Evolutionary conservation across 2,113 vertebrate species (phyloP).

Genomic region (Catharus fuscescens): DNA sequence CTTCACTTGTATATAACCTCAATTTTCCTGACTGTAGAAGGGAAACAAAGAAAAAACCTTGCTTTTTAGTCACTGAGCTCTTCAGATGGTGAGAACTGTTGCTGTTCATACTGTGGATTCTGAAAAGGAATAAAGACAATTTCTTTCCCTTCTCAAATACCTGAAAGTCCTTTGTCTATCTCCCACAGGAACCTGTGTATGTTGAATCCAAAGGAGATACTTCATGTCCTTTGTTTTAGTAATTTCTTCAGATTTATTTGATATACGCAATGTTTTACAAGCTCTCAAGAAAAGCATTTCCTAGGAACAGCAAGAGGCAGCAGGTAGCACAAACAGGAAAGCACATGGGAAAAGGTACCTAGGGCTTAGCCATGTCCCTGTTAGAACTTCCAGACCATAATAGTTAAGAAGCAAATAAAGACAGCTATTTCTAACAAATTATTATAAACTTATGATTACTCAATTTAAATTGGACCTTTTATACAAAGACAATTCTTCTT

Average conservation of each 20-base stretch:
- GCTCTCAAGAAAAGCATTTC: slow-evolving; percentile 9
- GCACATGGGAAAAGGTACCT: background rate
- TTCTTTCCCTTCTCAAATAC: background rate
- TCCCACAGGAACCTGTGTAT: background rate
- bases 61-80: background rate
- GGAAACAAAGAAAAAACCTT: background rate
- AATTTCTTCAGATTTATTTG: slow-evolving; percentile 33
- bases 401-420: background rate
- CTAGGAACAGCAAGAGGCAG: background rate
- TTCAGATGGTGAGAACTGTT: background rate
- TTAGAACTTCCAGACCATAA: background rate
- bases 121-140: background rate
- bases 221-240: background rate
- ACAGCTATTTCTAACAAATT: background rate
- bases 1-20: background rate
- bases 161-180: background rate
- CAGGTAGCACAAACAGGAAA: background rate
- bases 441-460: background rate
- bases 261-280: background rate
- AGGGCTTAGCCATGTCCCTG: background rate
- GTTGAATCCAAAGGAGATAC: background rate
- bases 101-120: background rate
- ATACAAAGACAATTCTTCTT: background rate
- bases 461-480: background rate
- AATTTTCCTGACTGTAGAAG: background rate